Evolutionary conservation across 1,140 invertebrate genomes (phyloP), one percentile per base, ranked within the genome.

Genomic region (Drosophila suzukii): DNA sequence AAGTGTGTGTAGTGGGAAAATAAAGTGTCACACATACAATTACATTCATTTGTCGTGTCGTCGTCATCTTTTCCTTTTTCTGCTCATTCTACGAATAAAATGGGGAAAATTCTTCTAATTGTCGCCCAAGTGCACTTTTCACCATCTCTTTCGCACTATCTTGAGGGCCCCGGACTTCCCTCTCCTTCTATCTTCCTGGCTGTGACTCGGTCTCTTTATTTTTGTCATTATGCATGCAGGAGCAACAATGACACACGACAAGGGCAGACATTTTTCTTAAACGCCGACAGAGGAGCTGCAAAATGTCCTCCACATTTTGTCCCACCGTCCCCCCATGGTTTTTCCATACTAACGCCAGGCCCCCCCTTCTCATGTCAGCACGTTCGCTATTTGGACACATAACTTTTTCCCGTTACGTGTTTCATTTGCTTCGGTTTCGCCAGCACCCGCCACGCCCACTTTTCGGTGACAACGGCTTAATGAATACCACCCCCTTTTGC

Each of bases 11-110:
- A 17, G 47, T 51, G 51, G 41, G 78, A 81, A 75, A 55, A 55
- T 75, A 85, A 86, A 85, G 82, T 86, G 78, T 66, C 75, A 65
- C 82, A 78, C 82, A 78, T 73, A 86, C 82, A 86, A 65, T 78
- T 78, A 68, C 81, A 85, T 72, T 77, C 63, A 78, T 84, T 78
- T 81, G 82, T 75, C 81, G 70, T 75, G 70, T 75, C 43, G 53
- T 32, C 36, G 36, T 8, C 59, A 15, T 39, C 34, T 59, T 34
- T 30, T n/a, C 32, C 24, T 10, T n/a, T 30, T 32, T 11, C 24
- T 34, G 43, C 50, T 60, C 56, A 32, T 58, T 32, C 60, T 62
- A 32, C 70, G 51, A 65, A 60, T 55, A 54, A 72, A 76, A 57
- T 71, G 62, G 47, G 41, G 49, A 75, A 78, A 82, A 88, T 62